Percentiles rank a stretch among this genome's conserved stretches.
Evolutionary conservation across 2,797 vertebrate genomes (phyloP).

Genomic region (Ptychadena robeensis): DNA sequence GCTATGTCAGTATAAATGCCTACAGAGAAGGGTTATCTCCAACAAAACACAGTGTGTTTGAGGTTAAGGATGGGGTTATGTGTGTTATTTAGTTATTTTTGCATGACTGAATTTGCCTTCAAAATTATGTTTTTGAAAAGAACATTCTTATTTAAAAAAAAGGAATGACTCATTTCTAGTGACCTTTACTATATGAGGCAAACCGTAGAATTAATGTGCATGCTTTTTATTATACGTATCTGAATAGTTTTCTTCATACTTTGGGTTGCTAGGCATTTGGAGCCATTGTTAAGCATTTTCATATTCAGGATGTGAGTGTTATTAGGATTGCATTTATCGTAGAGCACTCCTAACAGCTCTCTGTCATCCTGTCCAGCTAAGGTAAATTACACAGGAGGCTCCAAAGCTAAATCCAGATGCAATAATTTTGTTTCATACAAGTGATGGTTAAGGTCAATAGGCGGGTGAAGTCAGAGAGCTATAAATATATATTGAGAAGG

Average conservation of each 20-base stretch:
- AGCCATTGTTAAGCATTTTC: slow-evolving; percentile 52
- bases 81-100: not conserved
- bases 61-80: too few relatives aligned
- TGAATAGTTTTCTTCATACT: slow-evolving; percentile 20
- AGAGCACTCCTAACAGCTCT: slow-evolving; percentile 26
- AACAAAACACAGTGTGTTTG: too few relatives aligned
- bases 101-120: not conserved
- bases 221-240: slow-evolving; percentile 27
- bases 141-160: not conserved
- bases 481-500: not conserved
- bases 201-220: slow-evolving; percentile 19
- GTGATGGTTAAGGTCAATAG: slow-evolving; percentile 30
- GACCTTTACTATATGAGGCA: slow-evolving; percentile 24
- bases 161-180: not conserved
- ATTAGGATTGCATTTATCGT: slow-evolving; percentile 22
- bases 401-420: slow-evolving; percentile 10
- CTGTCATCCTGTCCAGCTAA: slow-evolving; percentile 27
- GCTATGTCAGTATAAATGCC: too few relatives aligned
- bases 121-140: not conserved
- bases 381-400: slow-evolving; percentile 27
- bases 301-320: slow-evolving; percentile 41
- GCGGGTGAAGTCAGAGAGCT: not conserved
- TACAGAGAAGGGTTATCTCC: too few relatives aligned
- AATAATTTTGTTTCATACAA: slow-evolving; percentile 9
- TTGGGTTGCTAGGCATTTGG: slow-evolving; percentile 53